phyloP scores from a whole-genome alignment of 2,113 vertebrate species.

The Melospiza georgiana region DNA sequence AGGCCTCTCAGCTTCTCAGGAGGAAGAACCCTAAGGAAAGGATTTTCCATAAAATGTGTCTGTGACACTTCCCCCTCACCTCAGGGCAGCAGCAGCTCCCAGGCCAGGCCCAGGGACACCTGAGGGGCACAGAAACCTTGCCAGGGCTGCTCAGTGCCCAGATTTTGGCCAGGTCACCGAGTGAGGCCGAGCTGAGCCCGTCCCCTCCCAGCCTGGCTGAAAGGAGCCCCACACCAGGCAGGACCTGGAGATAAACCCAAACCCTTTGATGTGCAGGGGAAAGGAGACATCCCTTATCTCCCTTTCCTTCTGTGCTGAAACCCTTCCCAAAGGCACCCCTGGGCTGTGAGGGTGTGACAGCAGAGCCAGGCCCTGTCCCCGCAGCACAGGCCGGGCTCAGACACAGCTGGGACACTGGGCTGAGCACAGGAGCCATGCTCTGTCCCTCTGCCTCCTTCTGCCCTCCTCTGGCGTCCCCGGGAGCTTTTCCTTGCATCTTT shows the following conservation, averaged over 20 bases:
- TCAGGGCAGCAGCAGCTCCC: not conserved
- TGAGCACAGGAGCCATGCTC: rapidly evolving
- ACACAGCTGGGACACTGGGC: not conserved
- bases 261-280: not conserved
- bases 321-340: not conserved
- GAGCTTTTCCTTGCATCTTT: not conserved
- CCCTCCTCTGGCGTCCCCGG: constrained; percentile 4
- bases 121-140: not conserved
- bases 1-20: too few species aligned
- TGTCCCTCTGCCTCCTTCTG: constrained; percentile 17
- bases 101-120: not conserved
- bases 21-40: too few species aligned
- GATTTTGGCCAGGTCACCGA: rapidly evolving
- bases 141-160: not conserved
- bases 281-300: constrained; percentile 16
- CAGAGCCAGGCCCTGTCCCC: not conserved
- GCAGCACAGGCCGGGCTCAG: not conserved
- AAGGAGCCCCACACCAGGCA: not conserved
- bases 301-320: not conserved
- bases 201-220: not conserved
- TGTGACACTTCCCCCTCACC: not conserved
- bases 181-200: not conserved
- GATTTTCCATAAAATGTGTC: too few species aligned
- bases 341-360: not conserved
- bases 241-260: not conserved